Evolutionary conservation across 1,140 invertebrate species (phyloP), one percentile per base, ranked within the genome.

Genomic region (Marisa cornuarietis): DNA sequence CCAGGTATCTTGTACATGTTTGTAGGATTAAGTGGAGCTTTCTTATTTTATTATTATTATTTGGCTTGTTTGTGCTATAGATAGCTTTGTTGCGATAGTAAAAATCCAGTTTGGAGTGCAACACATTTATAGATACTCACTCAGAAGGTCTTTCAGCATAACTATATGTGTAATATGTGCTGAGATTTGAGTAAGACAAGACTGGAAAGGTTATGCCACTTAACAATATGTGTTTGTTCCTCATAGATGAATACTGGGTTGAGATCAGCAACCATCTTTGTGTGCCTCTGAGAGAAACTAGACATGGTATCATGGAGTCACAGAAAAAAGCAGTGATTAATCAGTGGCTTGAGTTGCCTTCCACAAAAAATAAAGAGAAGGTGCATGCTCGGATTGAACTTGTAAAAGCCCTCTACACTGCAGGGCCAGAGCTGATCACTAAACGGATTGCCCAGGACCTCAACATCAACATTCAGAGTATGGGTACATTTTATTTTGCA

Each of bases 381-480:
- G 63, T 77, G 49, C 11, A 14, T 51, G 49, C 26, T 8, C 20
- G 26, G 31, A 54, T 52, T 24, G 16, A 26, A 14, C 24, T 77
- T 49, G 49, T 77, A 49, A 49, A 54, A 69, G 76, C 76, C n/a
- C 65, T 77, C 63, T 31, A 20, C 9, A 9, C 8, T 20, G 63
- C 76, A 8, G 76, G 76, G 14, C 76, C 76, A 16, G 3, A 1
- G 16, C 76, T 77, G 5, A 68, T 77, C 42, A 65, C 76, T 24
- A 7, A 68, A 24, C 22, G 52, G 52, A 77, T 77, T 24, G 76
- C 76, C 26, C 14, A 18, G 16, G 42, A 77, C 22, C 76, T 77
- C 61, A 77, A 77, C 76, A 68, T 77, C 26, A 52, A 77, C 51
- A 65, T 42, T 63, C 14, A 16, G n/a, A 63, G 74, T 76, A 63